Conservation (phyloP, 2,113 vertebrate genomes). For the Coturnix japonica region DNA sequence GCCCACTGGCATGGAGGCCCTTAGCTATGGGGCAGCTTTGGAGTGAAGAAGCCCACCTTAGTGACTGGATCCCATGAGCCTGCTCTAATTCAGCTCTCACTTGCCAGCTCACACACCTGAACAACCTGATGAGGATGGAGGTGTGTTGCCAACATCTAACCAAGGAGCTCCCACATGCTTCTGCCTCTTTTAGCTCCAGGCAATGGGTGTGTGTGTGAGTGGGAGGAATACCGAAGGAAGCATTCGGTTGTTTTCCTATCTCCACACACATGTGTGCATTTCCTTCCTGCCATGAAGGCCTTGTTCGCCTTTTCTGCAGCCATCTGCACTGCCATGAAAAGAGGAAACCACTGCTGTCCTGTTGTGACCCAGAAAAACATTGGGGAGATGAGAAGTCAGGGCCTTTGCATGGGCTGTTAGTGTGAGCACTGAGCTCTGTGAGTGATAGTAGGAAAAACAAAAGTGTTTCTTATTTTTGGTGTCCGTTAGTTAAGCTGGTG, state of each 20-base stretch:
- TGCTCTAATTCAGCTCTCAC: conserved; percentile 25
- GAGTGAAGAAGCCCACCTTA: neutral
- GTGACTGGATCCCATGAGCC: neutral
- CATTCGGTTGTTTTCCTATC: conserved; percentile 45
- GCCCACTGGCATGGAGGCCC: neutral
- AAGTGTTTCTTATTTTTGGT: neutral
- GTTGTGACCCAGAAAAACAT: neutral
- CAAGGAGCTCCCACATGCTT: neutral
- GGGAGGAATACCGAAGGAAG: conserved; percentile 52
- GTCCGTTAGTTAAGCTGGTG: neutral
- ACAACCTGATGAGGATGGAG: neutral
- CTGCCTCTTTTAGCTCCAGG: conserved; percentile 43
- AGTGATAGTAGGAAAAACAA: neutral
- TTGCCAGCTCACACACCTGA: neutral
- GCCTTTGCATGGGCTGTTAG: neutral
- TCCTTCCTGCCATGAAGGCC: conserved; percentile 41
- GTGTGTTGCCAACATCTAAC: neutral
- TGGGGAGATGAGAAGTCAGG: neutral
- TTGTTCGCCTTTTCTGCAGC: neutral
- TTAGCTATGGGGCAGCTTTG: neutral
- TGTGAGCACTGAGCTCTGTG: neutral
- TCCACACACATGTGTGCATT: conserved; percentile 34
- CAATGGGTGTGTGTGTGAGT: neutral
- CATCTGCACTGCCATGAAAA: neutral
- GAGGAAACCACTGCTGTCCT: neutral